Evolutionary conservation across 2,888 invertebrate genomes (phyloP).

Genomic region (Sthenelais limicola): DNA sequence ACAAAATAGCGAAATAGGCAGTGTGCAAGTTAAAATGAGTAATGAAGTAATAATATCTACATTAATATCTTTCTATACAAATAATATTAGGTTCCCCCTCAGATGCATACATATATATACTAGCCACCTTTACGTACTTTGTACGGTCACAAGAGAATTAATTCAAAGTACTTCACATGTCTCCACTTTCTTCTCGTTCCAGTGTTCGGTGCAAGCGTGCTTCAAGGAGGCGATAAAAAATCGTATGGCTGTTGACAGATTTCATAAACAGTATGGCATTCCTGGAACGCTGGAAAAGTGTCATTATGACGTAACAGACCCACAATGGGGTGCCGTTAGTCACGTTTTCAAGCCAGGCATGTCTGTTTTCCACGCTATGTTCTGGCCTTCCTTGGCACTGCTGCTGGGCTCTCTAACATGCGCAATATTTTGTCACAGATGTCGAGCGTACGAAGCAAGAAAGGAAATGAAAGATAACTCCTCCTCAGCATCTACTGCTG

Average conservation of each 20-base stretch:
- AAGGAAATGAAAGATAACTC: constrained; percentile 28
- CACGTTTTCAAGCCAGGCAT: constrained; percentile 32
- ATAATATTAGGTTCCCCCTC: too few relatives aligned
- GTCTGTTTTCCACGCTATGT: constrained; percentile 46
- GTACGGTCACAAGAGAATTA: too few relatives aligned
- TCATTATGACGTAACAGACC: constrained; percentile 45
- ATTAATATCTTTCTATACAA: too few relatives aligned
- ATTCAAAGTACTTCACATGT: too few relatives aligned
- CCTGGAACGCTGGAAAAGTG: constrained; percentile 38
- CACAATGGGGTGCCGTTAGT: constrained; percentile 45
- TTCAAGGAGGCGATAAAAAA: constrained; percentile 35
- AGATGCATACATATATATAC: too few relatives aligned
- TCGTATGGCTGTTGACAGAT: constrained; percentile 42
- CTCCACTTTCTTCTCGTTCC: constrained; percentile 32
- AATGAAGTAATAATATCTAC: too few relatives aligned
- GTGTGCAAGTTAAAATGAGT: too few relatives aligned
- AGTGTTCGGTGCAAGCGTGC: constrained; percentile 49
- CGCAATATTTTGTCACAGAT: constrained; percentile 46
- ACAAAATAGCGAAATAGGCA: too few relatives aligned
- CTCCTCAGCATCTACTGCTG: constrained; percentile 41
- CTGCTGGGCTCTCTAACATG: constrained; percentile 43
- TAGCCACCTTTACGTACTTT: too few relatives aligned
- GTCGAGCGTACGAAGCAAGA: constrained; percentile 36
- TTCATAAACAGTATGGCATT: constrained; percentile 41
- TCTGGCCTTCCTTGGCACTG: constrained; percentile 47